phyloP scores from a whole-genome alignment of 2,888 invertebrate species.

The Drosophila seclusa region DNA sequence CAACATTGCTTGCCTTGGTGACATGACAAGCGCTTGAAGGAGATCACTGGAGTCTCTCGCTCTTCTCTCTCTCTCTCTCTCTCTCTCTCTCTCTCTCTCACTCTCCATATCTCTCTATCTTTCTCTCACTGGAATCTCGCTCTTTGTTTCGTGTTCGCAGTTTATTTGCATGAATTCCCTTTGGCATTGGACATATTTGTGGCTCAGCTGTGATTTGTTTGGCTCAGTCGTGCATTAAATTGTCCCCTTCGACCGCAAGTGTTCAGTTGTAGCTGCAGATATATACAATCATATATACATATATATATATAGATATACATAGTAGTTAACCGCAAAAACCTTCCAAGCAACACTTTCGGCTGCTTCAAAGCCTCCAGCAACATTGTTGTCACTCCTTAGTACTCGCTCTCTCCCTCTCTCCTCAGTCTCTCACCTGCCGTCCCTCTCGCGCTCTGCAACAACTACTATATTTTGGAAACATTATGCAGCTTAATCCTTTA shows the following conservation, averaged over 20 bases:
- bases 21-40: constrained; percentile 43
- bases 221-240: constrained; percentile 76
- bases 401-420: constrained; percentile 5
- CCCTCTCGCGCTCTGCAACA: constrained; percentile 3
- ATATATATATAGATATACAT: neutral
- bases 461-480: constrained; percentile 73
- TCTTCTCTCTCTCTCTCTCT: neutral
- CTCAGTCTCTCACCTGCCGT: neutral
- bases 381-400: constrained; percentile 57
- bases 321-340: constrained; percentile 41
- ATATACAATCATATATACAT: neutral
- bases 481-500: constrained; percentile 77
- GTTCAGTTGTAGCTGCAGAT: constrained; percentile 22
- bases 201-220: constrained; percentile 36
- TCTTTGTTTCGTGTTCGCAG: constrained; percentile 35
- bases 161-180: constrained; percentile 72
- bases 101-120: neutral
- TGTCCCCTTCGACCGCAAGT: constrained; percentile 63
- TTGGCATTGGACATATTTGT: constrained; percentile 21
- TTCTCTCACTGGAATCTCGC: neutral
- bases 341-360: constrained; percentile 52
- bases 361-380: constrained; percentile 66
- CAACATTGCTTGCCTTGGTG: constrained; percentile 51
- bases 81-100: neutral
- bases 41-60: neutral